These are phyloP conservation scores for Verasper variegatus DNA, from an alignment of 2,113 vertebrate genomes.

Conservation along the genomic window DNA sequence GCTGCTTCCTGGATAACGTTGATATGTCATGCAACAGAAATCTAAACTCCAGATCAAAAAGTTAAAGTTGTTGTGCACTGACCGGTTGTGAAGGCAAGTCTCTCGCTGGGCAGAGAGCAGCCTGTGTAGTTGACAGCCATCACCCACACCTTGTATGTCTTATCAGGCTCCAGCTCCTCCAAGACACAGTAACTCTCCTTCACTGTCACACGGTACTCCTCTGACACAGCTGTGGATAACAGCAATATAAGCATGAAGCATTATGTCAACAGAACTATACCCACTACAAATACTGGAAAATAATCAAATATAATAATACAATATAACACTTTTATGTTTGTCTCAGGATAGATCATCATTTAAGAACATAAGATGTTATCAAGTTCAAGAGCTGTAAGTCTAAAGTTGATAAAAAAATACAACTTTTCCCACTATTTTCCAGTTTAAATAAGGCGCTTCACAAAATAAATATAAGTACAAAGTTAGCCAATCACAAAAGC, in stretches of 20 bases:
- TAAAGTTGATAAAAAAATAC: no score
- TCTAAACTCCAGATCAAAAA: background rate
- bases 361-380: no score
- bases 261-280: background rate
- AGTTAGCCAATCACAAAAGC: no score
- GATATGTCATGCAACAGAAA: background rate
- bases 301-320: no score
- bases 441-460: no score
- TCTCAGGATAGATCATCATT: no score
- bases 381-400: no score
- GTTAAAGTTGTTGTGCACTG: conserved; percentile 52
- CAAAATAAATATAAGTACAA: no score
- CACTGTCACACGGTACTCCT: conserved; percentile 96
- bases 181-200: conserved; percentile 96
- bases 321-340: no score
- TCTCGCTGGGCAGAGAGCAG: conserved; percentile 94
- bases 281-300: background rate
- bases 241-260: background rate
- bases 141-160: conserved; percentile 93
- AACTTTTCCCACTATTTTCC: no score
- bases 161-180: conserved; percentile 94
- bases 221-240: conserved; percentile 84
- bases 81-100: conserved; percentile 92
- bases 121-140: conserved; percentile 97
- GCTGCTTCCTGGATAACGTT: background rate